Base-by-base conservation (phyloP, 2,797 vertebrate species). In the Sebastiscus albofasciatus region DNA sequence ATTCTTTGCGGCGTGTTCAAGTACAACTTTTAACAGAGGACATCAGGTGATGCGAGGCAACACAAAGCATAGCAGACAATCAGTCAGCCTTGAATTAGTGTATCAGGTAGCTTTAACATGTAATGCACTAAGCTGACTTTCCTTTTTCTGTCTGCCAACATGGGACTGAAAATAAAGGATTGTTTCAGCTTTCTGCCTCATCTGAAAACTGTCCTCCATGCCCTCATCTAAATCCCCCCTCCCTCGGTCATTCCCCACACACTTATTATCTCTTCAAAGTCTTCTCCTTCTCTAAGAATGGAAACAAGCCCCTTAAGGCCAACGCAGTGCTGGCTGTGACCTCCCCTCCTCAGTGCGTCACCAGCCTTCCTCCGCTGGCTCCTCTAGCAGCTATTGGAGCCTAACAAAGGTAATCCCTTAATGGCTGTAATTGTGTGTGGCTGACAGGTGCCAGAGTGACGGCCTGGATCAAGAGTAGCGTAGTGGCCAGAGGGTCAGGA, bases 391-490 rank as follows among this genome's bases (percentile, higher is more conserved):
- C 88, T 75, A 78, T 52, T 39, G 83, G 69, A 87, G 73, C 65
- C 87, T 76, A 84, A 89, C 92, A 85, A 86, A 83, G 78, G 87
- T 89, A 93, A 94, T 90, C 86, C 83, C 72, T 78, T 93, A 91
- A 94, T 91, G 87, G 90, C 76, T 73, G 90, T 86, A 83, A 92
- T 87, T 90, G 88, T 88, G 67, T 81, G 79, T 54, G 77, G 85
- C 88, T 81, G 81, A 91, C 91, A 91, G 85, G 86, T 93, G 84
- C 69, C 82, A 67, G 81, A 80, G 81, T 86, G 73, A 64, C 58
- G 68, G 59, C 31, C 71, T 68, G 64, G 55, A 62, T 84, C 60
- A 72, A 55, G 46, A 80, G 24, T 22, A 61, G 70, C 39, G 49
- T 26, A 49, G 68, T 67, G 72, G 69, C 73, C 73, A 27, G 46